Evolutionary conservation across 30 jellyfish, hydroid and myxozoan genomes (phyloP), one percentile per base, ranked within the genome.

Genomic region (Thelohanellus kitauei): DNA sequence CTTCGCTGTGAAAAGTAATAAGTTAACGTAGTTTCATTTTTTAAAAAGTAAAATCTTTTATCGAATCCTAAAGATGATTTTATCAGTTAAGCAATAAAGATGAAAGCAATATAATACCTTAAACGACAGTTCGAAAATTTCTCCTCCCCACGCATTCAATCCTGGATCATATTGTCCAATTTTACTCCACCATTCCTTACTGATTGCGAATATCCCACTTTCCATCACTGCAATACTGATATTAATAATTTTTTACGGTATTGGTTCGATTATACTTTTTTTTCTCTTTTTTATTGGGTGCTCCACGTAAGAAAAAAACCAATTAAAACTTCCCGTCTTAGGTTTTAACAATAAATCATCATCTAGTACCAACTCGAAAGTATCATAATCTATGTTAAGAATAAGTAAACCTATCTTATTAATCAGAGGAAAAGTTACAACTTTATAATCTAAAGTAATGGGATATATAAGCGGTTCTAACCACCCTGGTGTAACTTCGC

Each of bases 121-220:
- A 33, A 75, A 63, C 0, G 93, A 75, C 21, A 75, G 48, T 43
- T 75, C 93, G 41, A 61, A 75, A 47, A 61, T 87, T 27, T 75
- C 93, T 0, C 93, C 93, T 5, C 93, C 93, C 93, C 93, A 75
- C 17, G 63, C 93, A 41, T 75, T 61, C 87, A 75, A 60, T 31
- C 93, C 88, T 17, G 93, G 93, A 45, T 75, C 93, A 31, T 75
- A 75, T 43, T 75, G 57, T 2, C 93, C 93, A 12, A 75, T 47
- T 51, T 75, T 84, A 29, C 49, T 60, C 33, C 67, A 75, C 38
- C 64, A 75, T 50, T 51, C 56, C 14, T 64, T 48, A 20, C 85
- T 53, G 23, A 75, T 75, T 10, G 93, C 93, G 42, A 75, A 75
- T 13, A 75, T 50, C 14, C 93, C 93, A 30, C 93, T 87, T 22